Evolutionary conservation across 2,113 vertebrate species (phyloP), one percentile per base, ranked within the genome.

Genomic region (Nibea coibor): DNA sequence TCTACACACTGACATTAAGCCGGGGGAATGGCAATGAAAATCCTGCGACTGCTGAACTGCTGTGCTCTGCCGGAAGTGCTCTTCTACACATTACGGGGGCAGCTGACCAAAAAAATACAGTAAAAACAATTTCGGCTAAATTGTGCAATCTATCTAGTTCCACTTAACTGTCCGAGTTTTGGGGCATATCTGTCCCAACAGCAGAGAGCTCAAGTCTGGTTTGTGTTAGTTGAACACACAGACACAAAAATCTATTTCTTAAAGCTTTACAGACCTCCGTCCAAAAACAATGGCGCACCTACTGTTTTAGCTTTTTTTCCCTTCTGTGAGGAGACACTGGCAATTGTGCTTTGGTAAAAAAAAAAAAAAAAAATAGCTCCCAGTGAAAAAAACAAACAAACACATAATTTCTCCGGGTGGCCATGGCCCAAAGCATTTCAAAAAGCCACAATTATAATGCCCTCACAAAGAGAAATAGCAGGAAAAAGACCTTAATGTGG

Each of bases 11-110:
- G 67, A 80, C 80, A 64, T 80, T 59, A 71, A 86, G 70, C 19
- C 8, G 61, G 10, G 47, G 39, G 39, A 84, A 80, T 66, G 62
- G 82, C 67, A 85, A 84, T 66, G 80, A 39, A 90, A 79, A 69
- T 28, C 14, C 58, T 54, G 66, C n/a, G n/a, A 72, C 75, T 3
- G 42, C 42, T 64, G 50, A 67, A 54, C 65, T 12, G 35, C 68
- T 62, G 76, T 4, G 70, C 43, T 5, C 20, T 31, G 64, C 63
- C 26, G 3, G 64, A 56, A 28, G 58, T 35, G 39, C 43, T 69
- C 12, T 57, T 9, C 0, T 42, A 53, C 59, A 48, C 24, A 57
- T 71, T 78, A 58, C 81, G 64, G 12, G 22, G 24, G 15, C 47
- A 75, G n/a, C 17, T 64, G 19, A 45, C 28, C 70, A 35, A 59